Evolutionary conservation across 2,888 invertebrate genomes (phyloP), one percentile per base, ranked within the genome.

Genomic region (Dichetophora obliterata): DNA sequence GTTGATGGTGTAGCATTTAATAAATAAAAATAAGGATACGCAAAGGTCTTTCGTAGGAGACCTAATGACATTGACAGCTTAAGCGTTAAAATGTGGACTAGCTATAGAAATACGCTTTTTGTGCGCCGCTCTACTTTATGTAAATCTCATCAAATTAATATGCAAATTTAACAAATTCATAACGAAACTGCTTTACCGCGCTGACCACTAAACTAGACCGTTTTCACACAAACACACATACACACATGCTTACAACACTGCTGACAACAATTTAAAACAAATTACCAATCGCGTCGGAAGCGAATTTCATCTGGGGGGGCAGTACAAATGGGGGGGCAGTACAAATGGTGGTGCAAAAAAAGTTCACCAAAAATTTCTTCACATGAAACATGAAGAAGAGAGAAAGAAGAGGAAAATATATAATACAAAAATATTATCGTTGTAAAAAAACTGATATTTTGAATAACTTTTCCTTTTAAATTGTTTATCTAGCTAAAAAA

Each of bases 91-190:
- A 34, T 37, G n/a, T 31, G 37, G 11, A n/a, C 31, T 63, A n/a
- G 37, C 1, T 31, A n/a, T n/a, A 6, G n/a, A 5, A 34, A n/a
- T n/a, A n/a, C 37, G n/a, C 34, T 31, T 14, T 16, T 16, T 14
- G 43, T 11, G 1, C 1, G 6, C 2, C 11, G 43, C 43, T 43
- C 43, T 43, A 54, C 19, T 19, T 48, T 76, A 76, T 76, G 76
- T 69, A 63, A 77, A 78, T 78, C 78, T 80, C 80, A 83, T 84
- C 83, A 86, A n/a, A n/a, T 84, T 84, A 85, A 85, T 86, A 85
- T 85, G 85, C 82, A 84, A 85, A 86, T 85, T 82, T 81, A 80
- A 82, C 82, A 83, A 85, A 86, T 84, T 84, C 84, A 71, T 63
- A 43, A 43, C 43, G 43, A 1, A 43, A 43, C 43, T 43, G 37